Evolutionary conservation across 2,113 vertebrate genomes (phyloP), one percentile per base, ranked within the genome.

Genomic region (Trichomycterus rosablanca): DNA sequence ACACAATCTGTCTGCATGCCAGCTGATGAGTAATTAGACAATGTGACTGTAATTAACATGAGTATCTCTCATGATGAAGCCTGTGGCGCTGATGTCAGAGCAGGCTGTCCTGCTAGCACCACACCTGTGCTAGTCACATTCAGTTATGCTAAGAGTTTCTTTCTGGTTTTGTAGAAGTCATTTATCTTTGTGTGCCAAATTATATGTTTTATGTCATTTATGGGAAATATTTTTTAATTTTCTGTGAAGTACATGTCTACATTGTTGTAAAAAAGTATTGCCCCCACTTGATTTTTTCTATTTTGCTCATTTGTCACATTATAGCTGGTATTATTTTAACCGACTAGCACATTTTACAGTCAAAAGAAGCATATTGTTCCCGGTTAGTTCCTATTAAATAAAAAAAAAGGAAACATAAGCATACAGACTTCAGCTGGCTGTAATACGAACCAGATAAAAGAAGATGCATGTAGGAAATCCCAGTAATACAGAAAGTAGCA

Each of bases 41-140:
- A 75, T 68, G 68, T 73, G 71, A 66, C 22, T 45, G 62, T 81
- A 86, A 88, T 89, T 83, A 87, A 83, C 79, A 75, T 74, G 70
- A 55, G 63, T 67, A 60, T 80, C 60, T 78, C 71, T 64, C 62
- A 48, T 81, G 70, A 82, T 81, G 67, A 77, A 76, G 74, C 70
- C 70, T 71, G 54, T 53, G 1, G 26, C 42, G 65, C 49, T 22
- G 65, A 54, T 68, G 65, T 63, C 70, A 72, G 45, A 37, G 59
- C 53, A 43, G 68, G 55, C 19, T 46, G 45, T 66, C 72, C 71
- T 77, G 78, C 43, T 50, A 58, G 54, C 48, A 59, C 14, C 64
- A 68, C 65, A 72, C 70, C 70, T 68, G 65, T 39, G 59, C 48
- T 43, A 66, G 58, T 54, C 54, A 24, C 40, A 28, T 55, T 55